These are phyloP conservation scores for Daboia siamensis DNA, from an alignment of 2,113 vertebrate genomes.

Conservation along the genomic window DNA sequence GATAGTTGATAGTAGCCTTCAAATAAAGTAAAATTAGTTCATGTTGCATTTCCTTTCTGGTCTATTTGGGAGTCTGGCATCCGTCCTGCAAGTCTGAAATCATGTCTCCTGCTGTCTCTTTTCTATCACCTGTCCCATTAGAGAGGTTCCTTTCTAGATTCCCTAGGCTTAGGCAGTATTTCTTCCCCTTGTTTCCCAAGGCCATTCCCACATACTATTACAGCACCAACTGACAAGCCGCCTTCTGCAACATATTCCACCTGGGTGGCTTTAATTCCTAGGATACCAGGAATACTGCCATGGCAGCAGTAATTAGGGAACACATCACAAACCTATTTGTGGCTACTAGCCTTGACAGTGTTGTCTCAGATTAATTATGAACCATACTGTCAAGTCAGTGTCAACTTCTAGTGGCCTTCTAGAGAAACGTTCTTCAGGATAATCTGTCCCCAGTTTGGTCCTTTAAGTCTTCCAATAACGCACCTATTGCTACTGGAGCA, in stretches of 20 bases:
- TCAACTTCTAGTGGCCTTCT: background rate
- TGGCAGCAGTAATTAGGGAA: background rate
- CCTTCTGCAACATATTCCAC: background rate
- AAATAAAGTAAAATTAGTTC: background rate
- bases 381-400: background rate
- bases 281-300: background rate
- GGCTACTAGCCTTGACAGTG: background rate
- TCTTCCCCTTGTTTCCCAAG: background rate
- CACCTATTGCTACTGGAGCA: background rate
- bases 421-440: background rate
- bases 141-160: background rate
- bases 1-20: background rate
- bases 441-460: background rate
- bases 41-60: background rate
- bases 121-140: background rate
- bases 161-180: background rate
- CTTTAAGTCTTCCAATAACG: background rate
- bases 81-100: background rate
- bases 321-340: background rate
- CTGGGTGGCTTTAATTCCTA: background rate
- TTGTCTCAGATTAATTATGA: background rate
- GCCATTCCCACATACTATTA: background rate
- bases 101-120: background rate
- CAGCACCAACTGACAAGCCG: background rate
- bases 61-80: background rate